Conservation (phyloP, 92 coral and sea anemone genomes). For the Siderastrea radians region DNA sequence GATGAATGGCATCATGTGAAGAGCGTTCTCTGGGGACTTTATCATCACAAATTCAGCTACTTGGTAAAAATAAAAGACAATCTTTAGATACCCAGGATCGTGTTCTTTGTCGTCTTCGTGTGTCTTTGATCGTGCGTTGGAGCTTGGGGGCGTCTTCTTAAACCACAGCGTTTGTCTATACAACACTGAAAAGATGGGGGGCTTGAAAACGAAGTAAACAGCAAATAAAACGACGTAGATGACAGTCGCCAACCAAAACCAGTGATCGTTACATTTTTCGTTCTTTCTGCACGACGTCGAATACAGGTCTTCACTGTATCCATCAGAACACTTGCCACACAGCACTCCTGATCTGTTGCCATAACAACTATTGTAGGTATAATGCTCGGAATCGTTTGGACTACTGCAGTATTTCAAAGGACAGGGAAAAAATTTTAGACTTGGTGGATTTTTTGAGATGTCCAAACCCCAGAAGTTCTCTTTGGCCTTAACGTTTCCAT, state of each 20-base stretch:
- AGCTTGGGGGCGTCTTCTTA: not conserved
- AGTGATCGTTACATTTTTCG: no score
- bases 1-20: conserved; percentile 16
- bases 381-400: no score
- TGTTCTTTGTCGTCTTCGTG: not conserved
- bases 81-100: conserved; percentile 33
- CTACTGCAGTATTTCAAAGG: no score
- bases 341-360: no score
- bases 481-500: no score
- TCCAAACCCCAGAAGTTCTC: no score
- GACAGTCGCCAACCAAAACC: not conserved
- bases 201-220: conserved; percentile 44
- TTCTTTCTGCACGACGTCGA: conserved; percentile 32
- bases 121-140: no score
- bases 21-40: conserved; percentile 12
- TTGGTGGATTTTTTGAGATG: no score
- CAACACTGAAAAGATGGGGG: conserved; percentile 45
- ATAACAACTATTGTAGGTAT: no score
- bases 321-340: no score
- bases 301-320: conserved; percentile 22
- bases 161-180: conserved; percentile 33
- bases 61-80: conserved; percentile 41
- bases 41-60: conserved; percentile 23
- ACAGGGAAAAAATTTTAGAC: no score
- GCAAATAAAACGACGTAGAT: conserved; percentile 24